Evolutionary conservation across 1,140 invertebrate genomes (phyloP).

Genomic region (Battus philenor): DNA sequence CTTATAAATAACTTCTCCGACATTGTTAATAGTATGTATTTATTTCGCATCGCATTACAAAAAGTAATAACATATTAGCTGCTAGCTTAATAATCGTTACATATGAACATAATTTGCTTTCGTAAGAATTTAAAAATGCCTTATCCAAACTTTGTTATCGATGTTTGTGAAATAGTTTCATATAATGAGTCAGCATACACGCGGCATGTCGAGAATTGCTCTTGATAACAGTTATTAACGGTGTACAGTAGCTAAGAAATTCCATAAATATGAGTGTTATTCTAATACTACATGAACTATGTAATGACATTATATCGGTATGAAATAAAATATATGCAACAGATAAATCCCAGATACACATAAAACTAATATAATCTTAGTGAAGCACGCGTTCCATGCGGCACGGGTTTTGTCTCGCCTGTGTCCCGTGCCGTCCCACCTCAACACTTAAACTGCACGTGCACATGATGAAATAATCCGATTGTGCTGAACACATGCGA

Average conservation of each 20-base stretch:
- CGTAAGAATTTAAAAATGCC: slow-evolving; percentile 30
- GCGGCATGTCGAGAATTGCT: not conserved
- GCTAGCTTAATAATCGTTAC: too few species aligned
- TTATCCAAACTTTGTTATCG: slow-evolving; percentile 29
- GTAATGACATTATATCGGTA: too few species aligned
- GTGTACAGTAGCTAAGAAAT: not conserved
- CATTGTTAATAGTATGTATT: too few species aligned
- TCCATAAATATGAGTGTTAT: not conserved
- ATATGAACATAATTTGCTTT: slow-evolving; percentile 26
- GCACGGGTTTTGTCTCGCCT: too few species aligned
- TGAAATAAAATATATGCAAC: too few species aligned
- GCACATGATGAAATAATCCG: not conserved
- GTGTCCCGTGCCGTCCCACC: slow-evolving; percentile 4
- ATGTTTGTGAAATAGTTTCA: slow-evolving; percentile 25
- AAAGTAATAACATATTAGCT: too few species aligned
- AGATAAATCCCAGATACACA: too few species aligned
- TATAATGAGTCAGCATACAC: slow-evolving; percentile 27
- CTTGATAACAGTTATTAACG: not conserved
- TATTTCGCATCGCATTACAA: too few species aligned
- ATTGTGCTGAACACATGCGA: too few species aligned
- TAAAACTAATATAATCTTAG: too few species aligned
- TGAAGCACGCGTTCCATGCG: slow-evolving; percentile 9
- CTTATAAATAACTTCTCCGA: too few species aligned
- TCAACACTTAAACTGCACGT: not conserved
- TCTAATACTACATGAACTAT: too few species aligned